Evolutionary conservation across 2,113 vertebrate genomes (phyloP).

Genomic region (Probosciger aterrimus): DNA sequence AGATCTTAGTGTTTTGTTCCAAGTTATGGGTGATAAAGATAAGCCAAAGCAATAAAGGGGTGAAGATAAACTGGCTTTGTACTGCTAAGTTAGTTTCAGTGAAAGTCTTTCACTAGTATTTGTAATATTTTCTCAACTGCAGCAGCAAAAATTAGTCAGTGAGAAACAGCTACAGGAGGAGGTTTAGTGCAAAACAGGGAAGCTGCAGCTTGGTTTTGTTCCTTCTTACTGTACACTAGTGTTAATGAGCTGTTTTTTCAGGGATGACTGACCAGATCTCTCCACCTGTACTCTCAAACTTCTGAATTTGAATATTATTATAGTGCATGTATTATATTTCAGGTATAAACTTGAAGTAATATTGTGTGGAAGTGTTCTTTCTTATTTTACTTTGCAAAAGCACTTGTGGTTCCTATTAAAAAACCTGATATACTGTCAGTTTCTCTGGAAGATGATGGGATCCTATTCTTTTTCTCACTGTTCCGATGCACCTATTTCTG

Average conservation of each 20-base stretch:
- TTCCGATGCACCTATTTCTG: not conserved
- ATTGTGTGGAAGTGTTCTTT: rapidly evolving
- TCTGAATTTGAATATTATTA: not conserved
- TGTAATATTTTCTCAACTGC: too few relatives aligned
- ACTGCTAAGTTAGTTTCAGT: not conserved
- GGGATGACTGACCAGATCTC: not conserved
- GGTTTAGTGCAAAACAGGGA: too few relatives aligned
- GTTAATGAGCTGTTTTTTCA: not conserved
- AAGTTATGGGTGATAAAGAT: not conserved
- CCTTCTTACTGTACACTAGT: too few relatives aligned
- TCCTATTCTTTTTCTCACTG: not conserved
- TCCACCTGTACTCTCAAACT: not conserved
- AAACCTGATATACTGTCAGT: rapidly evolving
- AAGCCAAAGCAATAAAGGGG: not conserved
- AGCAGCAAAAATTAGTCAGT: too few relatives aligned
- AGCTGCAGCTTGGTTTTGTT: too few relatives aligned
- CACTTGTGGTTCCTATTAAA: not conserved
- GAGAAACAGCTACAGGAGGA: too few relatives aligned
- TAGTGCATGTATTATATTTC: not conserved
- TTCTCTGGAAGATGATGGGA: not conserved
- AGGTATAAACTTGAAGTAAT: not conserved
- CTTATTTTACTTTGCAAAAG: not conserved
- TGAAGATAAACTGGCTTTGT: not conserved
- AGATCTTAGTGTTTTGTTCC: not conserved
- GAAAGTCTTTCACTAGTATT: too few relatives aligned